Evolutionary conservation across 2,113 vertebrate genomes (phyloP).

Genomic region (Oryzias woworae): DNA sequence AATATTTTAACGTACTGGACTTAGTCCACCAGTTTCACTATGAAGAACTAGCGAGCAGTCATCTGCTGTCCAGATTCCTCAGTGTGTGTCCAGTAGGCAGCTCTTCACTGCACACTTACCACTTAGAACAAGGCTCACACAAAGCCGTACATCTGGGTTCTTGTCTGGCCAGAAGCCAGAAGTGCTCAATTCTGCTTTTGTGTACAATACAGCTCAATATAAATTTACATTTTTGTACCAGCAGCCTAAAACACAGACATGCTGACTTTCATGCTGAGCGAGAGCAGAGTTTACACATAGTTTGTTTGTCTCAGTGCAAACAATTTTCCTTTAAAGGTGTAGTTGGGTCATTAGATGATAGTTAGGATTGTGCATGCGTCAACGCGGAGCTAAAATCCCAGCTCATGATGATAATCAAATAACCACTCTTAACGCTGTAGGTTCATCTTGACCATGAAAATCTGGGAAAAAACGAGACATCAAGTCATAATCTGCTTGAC

Average conservation of each 20-base stretch:
- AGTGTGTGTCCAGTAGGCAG: constrained; percentile 55
- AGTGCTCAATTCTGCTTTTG: constrained; percentile 32
- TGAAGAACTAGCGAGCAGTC: constrained; percentile 31
- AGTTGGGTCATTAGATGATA: too few species aligned
- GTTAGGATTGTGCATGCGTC: too few species aligned
- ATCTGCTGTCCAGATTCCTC: constrained; percentile 69
- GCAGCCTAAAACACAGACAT: constrained; percentile 27
- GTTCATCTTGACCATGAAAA: constrained; percentile 8
- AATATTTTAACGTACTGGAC: constrained; percentile 17
- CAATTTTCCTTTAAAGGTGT: neutral
- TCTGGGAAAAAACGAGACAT: constrained; percentile 46
- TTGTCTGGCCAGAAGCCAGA: constrained; percentile 63
- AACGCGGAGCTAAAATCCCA: constrained; percentile 6
- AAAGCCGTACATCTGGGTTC: constrained; percentile 60
- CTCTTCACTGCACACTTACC: constrained; percentile 50
- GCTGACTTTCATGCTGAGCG: constrained; percentile 36
- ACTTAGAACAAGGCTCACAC: constrained; percentile 61
- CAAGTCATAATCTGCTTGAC: constrained; percentile 39
- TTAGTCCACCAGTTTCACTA: constrained; percentile 27
- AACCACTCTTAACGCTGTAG: constrained; percentile 16
- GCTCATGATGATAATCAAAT: constrained; percentile 10
- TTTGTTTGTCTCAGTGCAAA: constrained; percentile 15
- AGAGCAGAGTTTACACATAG: constrained; percentile 40
- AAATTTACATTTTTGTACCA: constrained; percentile 50
- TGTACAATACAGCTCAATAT: constrained; percentile 45